Conservation (phyloP, 2,797 vertebrate species). For the Poliocrania exsul region DNA sequence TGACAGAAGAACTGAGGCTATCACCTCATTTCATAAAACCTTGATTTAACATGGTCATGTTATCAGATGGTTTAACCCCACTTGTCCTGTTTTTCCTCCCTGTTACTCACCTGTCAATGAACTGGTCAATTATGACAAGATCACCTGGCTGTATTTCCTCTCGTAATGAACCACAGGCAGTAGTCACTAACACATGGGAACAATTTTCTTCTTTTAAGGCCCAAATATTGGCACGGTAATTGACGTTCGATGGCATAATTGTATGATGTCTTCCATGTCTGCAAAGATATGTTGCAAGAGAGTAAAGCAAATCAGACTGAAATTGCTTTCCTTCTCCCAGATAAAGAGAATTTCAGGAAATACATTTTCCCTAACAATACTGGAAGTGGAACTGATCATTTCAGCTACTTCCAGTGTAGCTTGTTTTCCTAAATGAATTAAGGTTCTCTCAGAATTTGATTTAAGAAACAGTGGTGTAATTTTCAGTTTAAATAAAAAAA, state of each 20-base stretch:
- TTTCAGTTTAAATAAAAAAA: background rate
- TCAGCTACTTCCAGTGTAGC: background rate
- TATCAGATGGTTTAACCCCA: background rate
- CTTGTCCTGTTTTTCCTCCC: background rate
- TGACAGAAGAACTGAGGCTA: background rate
- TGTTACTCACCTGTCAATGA: slow-evolving; percentile 86
- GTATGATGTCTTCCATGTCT: slow-evolving; percentile 94
- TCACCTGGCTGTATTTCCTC: slow-evolving; percentile 97
- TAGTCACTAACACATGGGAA: slow-evolving; percentile 91
- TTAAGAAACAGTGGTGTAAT: background rate
- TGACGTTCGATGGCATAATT: slow-evolving; percentile 91
- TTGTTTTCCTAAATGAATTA: background rate
- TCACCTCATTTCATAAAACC: background rate
- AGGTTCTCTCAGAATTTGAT: background rate
- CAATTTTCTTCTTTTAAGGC: slow-evolving; percentile 92
- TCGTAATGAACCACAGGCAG: slow-evolving; percentile 92
- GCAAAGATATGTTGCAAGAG: background rate
- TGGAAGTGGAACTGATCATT: background rate
- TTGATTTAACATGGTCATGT: background rate
- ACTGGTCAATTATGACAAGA: slow-evolving; percentile 93
- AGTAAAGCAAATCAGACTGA: background rate
- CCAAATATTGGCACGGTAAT: slow-evolving; percentile 97
- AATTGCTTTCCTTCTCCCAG: background rate
- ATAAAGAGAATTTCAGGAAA: background rate
- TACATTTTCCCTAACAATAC: background rate